Conservation (phyloP, 2,888 invertebrate genomes). For the Suillia variegata region DNA sequence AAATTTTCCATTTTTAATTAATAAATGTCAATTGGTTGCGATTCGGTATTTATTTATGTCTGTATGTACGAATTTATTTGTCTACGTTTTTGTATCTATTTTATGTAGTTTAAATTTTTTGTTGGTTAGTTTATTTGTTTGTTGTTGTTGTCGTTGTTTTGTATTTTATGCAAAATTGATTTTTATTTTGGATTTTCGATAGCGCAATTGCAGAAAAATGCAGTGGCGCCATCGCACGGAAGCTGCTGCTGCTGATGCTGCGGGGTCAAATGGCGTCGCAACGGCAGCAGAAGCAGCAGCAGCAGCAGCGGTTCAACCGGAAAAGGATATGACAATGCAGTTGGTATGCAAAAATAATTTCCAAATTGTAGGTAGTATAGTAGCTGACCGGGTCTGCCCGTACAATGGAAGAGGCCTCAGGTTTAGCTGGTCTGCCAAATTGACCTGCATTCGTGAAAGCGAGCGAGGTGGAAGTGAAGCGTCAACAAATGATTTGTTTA, state of each 20-base stretch:
- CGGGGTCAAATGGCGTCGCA: background rate
- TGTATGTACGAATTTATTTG: slow-evolving; percentile 34
- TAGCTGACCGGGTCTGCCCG: background rate
- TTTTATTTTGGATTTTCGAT: slow-evolving; percentile 25
- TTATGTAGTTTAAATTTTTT: no score
- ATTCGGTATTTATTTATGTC: slow-evolving; percentile 47
- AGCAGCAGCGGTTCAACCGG: slow-evolving; percentile 38
- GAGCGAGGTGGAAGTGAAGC: no score
- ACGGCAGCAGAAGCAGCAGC: background rate
- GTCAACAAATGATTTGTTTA: no score
- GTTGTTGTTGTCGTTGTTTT: no score
- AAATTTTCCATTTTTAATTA: slow-evolving; percentile 55
- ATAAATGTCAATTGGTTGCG: slow-evolving; percentile 52
- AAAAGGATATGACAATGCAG: no score
- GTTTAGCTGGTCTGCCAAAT: no score
- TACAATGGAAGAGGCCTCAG: no score
- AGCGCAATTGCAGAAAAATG: slow-evolving; percentile 37
- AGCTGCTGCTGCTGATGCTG: background rate
- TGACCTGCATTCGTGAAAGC: no score
- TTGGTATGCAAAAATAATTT: slow-evolving; percentile 45
- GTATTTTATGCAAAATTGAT: slow-evolving; percentile 35
- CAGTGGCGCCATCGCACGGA: background rate
- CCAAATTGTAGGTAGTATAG: background rate
- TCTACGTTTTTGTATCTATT: slow-evolving; percentile 38
- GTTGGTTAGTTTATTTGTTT: no score